A percentile compares a stretch with the other conserved stretches of the same genome.
phyloP scores from a whole-genome alignment of 2,113 vertebrate species.

The Syrrhaptes paradoxus region DNA sequence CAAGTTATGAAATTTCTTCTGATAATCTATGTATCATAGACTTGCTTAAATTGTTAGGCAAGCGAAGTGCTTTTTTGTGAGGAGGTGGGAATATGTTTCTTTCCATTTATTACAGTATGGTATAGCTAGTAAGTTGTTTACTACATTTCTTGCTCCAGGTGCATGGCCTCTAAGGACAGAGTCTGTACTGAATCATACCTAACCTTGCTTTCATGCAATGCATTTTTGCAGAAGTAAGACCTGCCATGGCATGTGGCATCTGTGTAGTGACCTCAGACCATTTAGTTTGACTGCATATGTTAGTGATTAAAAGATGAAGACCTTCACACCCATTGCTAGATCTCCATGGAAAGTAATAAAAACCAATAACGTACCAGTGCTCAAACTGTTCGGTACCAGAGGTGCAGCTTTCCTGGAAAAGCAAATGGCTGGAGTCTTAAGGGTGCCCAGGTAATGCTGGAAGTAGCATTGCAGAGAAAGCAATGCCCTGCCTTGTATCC shows the following conservation, averaged over 20 bases:
- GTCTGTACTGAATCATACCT: not conserved
- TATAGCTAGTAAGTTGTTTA: not conserved
- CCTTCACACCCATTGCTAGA: not conserved
- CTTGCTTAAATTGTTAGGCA: not conserved
- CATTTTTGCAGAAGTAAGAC: not conserved
- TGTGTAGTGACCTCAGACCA: not conserved
- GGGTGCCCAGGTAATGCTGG: not conserved
- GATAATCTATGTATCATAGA: not conserved
- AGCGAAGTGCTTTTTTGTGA: not conserved
- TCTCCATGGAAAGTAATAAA: not conserved
- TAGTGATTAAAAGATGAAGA: not conserved
- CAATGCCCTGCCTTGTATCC: not conserved
- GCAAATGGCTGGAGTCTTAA: not conserved
- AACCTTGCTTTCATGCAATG: not conserved
- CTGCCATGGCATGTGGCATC: not conserved
- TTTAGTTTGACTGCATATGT: not conserved
- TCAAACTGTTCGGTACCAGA: not conserved
- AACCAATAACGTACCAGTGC: accelerated
- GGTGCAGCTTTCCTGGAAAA: not conserved
- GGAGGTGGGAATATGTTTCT: not conserved
- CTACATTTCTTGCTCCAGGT: not conserved
- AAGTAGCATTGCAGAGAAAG: not conserved
- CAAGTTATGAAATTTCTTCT: not conserved
- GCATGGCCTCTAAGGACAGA: not conserved
- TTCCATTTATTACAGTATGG: not conserved